Base-by-base conservation (phyloP, 2,888 invertebrate species). In the Ophion ellenae region DNA sequence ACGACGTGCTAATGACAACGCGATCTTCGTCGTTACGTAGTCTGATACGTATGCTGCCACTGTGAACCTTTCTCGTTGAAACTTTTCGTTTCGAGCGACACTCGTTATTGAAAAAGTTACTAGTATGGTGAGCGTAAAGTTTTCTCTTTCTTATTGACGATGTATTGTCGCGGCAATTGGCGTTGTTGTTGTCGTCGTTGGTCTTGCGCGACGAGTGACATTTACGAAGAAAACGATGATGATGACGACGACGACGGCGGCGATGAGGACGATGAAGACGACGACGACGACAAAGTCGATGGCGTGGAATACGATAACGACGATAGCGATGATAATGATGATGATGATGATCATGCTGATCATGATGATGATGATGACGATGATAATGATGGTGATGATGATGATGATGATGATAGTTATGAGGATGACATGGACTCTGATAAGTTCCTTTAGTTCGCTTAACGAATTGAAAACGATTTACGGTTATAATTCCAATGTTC, bases 391-490 rank as follows among this genome's bases (percentile, higher is more conserved):
- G 83, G 83, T 80, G 86, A 89, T 84, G 83, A 71, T 74, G 87
- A 86, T 81, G 90, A 87, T 81, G 84, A 87, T 80, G 88, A 81
- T 86, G 89, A 90, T 88, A 89, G 87, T 69, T 86, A 89, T 89
- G 90, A 89, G 88, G 91, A 91, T 90, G 89, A 90, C 90, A 91
- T 91, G 90, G 89, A 91, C 90, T 92, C 90, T 90, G 90, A 90
- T 88, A 90, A 91, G 90, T 91, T 91, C 87, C 90, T 83, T 90
- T 91, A 89, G 89, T 90, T 90, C 91, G 90, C 88, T 90, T 90
- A 92, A 92, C 92, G 91, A 92, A 90, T 92, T 91, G 90, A 92
- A 91, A 93, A 93, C 92, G 92, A 93, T 91, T 92, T 92, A 91
- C 90, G 90, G 89, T 92, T 92, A 92, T 92, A 91, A 91, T 92